Evolutionary conservation across 2,113 vertebrate genomes (phyloP).

Genomic region (Dasypus novemcinctus): DNA sequence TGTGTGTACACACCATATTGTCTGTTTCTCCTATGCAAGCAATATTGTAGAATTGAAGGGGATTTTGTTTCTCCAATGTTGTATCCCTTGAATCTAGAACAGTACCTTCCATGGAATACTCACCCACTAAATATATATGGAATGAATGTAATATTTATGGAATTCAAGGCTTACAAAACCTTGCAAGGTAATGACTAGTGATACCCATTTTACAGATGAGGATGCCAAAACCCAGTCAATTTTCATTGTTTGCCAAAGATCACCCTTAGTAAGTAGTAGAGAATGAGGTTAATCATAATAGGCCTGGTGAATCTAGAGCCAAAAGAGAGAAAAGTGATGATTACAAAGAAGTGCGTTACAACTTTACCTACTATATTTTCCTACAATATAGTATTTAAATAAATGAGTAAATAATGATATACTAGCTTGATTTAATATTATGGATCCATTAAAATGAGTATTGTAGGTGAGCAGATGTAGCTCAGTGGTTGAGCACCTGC

Average conservation of each 20-base stretch:
- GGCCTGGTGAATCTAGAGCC: neutral
- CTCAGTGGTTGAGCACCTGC: too few relatives aligned
- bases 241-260: neutral
- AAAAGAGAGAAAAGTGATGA: neutral
- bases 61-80: neutral
- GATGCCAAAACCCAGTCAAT: neutral
- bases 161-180: neutral
- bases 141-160: neutral
- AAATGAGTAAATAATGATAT: neutral
- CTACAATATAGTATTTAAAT: neutral
- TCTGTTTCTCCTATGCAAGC: neutral
- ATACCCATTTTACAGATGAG: neutral
- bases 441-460: neutral
- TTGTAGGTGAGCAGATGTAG: too few relatives aligned
- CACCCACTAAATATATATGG: neutral
- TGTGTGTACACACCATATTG: neutral
- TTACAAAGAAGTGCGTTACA: neutral
- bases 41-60: neutral
- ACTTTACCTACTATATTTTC: neutral
- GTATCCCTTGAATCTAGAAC: neutral
- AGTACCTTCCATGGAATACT: neutral
- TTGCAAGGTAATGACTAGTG: neutral
- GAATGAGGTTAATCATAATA: neutral
- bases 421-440: neutral
- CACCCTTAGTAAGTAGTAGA: neutral